A percentile compares a stretch with the other conserved stretches of the same genome.
phyloP scores from a whole-genome alignment of 2,113 vertebrate species.

The Haliaeetus leucogaster region DNA sequence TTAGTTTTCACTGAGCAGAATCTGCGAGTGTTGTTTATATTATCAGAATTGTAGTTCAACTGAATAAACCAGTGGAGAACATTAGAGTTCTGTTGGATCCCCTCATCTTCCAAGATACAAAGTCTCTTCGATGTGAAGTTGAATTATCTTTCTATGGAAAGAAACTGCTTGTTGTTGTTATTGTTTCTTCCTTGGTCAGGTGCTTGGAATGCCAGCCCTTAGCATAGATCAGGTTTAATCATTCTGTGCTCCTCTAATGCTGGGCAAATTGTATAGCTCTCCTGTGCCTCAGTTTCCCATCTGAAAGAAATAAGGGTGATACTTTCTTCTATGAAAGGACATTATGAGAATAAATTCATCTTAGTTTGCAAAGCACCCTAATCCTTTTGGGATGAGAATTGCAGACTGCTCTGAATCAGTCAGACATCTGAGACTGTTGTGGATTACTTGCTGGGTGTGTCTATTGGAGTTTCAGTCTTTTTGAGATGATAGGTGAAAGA shows the following conservation, averaged over 20 bases:
- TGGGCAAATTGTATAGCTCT: not conserved
- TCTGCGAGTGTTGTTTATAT: not conserved
- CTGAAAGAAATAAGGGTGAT: not conserved
- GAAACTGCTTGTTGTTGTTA: not conserved
- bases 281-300: not conserved
- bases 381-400: not conserved
- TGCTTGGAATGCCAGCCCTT: not conserved
- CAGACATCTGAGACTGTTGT: not conserved
- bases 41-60: not conserved
- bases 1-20: not conserved
- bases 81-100: not conserved
- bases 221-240: not conserved
- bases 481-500: not conserved
- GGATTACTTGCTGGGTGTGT: not conserved
- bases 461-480: not conserved
- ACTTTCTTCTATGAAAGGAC: not conserved
- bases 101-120: not conserved
- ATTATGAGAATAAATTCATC: not conserved
- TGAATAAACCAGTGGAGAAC: not conserved
- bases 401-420: not conserved
- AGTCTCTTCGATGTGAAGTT: not conserved
- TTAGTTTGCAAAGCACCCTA: not conserved
- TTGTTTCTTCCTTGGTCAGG: not conserved
- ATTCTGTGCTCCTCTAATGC: not conserved
- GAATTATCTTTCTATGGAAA: not conserved